A percentile compares a stretch with the other conserved stretches of the same genome.
Evolutionary conservation across 2,113 vertebrate genomes (phyloP).

Genomic region (Plestiodon gilberti): DNA sequence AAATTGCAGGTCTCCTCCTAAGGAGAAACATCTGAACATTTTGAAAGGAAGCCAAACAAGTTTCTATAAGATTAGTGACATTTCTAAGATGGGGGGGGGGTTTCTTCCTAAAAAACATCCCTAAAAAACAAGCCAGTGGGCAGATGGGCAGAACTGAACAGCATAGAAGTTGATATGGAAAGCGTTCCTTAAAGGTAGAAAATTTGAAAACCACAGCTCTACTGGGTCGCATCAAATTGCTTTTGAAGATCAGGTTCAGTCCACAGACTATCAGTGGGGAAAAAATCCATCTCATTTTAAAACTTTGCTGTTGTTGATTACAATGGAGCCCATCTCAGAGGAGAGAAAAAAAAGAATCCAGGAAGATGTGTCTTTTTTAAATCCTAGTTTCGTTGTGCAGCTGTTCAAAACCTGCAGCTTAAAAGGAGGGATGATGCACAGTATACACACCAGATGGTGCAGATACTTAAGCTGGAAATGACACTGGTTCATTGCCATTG

Average conservation of each 20-base stretch:
- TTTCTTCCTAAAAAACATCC: not conserved
- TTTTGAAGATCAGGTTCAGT: not conserved
- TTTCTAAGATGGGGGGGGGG: too few relatives aligned
- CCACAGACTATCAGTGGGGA: not conserved
- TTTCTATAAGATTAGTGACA: too few relatives aligned
- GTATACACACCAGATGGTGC: constrained; percentile 36
- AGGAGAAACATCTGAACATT: too few relatives aligned
- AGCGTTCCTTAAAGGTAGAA: not conserved
- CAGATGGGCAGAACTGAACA: not conserved
- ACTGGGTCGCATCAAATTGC: not conserved
- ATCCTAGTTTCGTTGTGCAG: constrained; percentile 2
- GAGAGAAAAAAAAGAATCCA: not conserved
- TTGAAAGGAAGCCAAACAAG: too few relatives aligned
- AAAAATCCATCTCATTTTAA: not conserved
- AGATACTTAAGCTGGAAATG: constrained; percentile 34
- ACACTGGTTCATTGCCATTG: constrained; percentile 41
- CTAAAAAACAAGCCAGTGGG: not conserved
- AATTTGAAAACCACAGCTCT: not conserved
- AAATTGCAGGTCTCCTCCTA: too few relatives aligned
- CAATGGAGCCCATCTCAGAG: not conserved
- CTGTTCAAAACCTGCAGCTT: constrained; percentile 12
- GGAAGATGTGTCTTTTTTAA: not conserved
- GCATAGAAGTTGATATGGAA: not conserved
- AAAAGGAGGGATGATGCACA: constrained; percentile 18
- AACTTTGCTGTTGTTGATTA: accelerated